Conservation (phyloP, 2,888 invertebrate species). For the Orthonychiurus folsomi region DNA sequence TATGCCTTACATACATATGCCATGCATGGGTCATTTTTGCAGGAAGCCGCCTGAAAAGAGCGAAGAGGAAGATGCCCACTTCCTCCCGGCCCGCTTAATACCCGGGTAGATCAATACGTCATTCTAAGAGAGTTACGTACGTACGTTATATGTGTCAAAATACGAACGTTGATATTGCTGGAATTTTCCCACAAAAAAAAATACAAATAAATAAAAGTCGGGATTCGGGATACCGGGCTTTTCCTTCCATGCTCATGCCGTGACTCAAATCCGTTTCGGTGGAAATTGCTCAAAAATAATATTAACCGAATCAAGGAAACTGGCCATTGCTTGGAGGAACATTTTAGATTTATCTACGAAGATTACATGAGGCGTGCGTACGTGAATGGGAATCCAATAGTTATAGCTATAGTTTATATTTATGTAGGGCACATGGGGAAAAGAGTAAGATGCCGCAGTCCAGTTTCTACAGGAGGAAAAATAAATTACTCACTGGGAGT, state of each 20-base stretch:
- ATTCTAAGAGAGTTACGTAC: background rate
- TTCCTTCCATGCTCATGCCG: background rate
- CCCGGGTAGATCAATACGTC: background rate
- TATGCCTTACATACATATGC: background rate
- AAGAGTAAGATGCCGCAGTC: too few relatives aligned
- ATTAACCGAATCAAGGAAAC: background rate
- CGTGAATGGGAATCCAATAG: too few relatives aligned
- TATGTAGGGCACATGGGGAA: too few relatives aligned
- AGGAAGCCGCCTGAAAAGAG: background rate
- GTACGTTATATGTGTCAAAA: too few relatives aligned
- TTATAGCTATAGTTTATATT: too few relatives aligned
- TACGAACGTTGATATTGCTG: background rate
- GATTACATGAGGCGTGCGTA: background rate
- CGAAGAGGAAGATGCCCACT: background rate
- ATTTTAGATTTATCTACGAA: background rate
- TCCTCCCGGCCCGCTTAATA: background rate
- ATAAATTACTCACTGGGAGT: too few relatives aligned
- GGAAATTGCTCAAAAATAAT: background rate
- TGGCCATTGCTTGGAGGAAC: background rate
- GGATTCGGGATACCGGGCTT: background rate
- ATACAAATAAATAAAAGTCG: background rate
- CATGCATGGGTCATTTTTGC: background rate
- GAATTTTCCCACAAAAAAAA: background rate
- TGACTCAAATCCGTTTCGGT: too few relatives aligned
- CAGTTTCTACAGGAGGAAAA: too few relatives aligned